Evolutionary conservation across 2,888 invertebrate species (phyloP).

Genomic region (Thumatha senex): DNA sequence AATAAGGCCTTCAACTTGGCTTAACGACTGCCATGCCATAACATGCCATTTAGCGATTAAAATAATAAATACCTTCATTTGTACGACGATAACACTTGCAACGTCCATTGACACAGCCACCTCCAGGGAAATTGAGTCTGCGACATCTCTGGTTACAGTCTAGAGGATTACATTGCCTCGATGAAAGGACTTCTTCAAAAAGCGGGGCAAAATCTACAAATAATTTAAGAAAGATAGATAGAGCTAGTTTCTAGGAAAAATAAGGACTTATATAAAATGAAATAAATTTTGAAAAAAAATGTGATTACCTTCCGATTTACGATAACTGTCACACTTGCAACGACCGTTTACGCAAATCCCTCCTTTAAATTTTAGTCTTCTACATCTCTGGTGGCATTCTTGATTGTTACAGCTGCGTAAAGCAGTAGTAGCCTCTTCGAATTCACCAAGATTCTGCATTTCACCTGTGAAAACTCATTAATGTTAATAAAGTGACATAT

Average conservation of each 20-base stretch:
- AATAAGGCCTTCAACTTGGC: too few species aligned
- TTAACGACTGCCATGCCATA: too few species aligned
- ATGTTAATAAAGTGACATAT: background rate
- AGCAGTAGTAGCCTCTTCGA: background rate
- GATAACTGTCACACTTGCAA: constrained; percentile 44
- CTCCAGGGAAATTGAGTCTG: constrained; percentile 34
- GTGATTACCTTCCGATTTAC: background rate
- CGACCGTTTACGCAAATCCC: constrained; percentile 42
- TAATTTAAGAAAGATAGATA: background rate
- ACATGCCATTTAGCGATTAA: too few species aligned
- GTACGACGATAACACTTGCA: constrained; percentile 36
- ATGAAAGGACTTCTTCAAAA: background rate
- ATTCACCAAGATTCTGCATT: background rate
- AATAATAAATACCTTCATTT: background rate
- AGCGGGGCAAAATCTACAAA: background rate
- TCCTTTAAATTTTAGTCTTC: constrained; percentile 39
- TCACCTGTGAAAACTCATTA: background rate
- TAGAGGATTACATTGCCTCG: constrained; percentile 20
- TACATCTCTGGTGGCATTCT: constrained; percentile 47
- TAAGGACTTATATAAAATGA: too few species aligned
- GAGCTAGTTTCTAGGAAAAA: background rate
- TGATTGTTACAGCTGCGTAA: constrained; percentile 26
- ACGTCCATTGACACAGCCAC: constrained; percentile 35
- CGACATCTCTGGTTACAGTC: constrained; percentile 25
- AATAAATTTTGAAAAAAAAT: background rate